phyloP scores from a whole-genome alignment of 1,140 invertebrate species.

The Brachionus koreanus region DNA sequence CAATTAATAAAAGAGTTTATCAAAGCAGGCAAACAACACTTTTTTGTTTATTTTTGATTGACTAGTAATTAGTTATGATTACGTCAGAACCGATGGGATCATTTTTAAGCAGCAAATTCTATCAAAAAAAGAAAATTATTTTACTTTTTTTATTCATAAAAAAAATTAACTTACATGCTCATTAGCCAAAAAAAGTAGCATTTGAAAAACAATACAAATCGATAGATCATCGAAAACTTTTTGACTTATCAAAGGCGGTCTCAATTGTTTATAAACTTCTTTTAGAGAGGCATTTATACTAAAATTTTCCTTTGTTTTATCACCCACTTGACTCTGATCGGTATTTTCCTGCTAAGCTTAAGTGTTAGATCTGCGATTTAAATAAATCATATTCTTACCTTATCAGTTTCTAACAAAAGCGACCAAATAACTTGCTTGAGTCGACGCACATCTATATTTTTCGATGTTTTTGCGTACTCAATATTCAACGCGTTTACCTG shows the following conservation, averaged over 20 bases:
- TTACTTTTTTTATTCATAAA: background rate
- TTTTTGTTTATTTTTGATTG: background rate
- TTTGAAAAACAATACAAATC: slow-evolving; percentile 33
- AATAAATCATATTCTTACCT: background rate
- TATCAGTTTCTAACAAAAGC: background rate
- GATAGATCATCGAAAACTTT: slow-evolving; percentile 42
- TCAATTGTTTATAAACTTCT: slow-evolving; percentile 18
- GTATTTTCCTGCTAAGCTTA: slow-evolving; percentile 37
- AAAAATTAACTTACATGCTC: slow-evolving; percentile 10
- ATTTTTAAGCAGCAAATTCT: slow-evolving; percentile 35
- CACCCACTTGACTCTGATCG: background rate
- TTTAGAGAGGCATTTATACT: slow-evolving; percentile 10
- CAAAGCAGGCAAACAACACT: background rate
- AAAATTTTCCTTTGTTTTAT: background rate
- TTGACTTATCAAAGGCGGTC: background rate
- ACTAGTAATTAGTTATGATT: slow-evolving; percentile 28
- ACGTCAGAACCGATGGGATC: slow-evolving; percentile 38
- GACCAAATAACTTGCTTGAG: slow-evolving; percentile 34
- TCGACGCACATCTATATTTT: slow-evolving; percentile 34
- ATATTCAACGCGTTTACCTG: slow-evolving; percentile 38
- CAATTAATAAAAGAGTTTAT: background rate
- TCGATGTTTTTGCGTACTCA: slow-evolving; percentile 41
- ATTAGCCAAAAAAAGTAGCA: slow-evolving; percentile 27
- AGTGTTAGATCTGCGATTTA: background rate
- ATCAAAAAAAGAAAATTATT: background rate